These are phyloP conservation scores for Oreochromis aureus DNA, from an alignment of 2,113 vertebrate genomes.

Conservation along the genomic window DNA sequence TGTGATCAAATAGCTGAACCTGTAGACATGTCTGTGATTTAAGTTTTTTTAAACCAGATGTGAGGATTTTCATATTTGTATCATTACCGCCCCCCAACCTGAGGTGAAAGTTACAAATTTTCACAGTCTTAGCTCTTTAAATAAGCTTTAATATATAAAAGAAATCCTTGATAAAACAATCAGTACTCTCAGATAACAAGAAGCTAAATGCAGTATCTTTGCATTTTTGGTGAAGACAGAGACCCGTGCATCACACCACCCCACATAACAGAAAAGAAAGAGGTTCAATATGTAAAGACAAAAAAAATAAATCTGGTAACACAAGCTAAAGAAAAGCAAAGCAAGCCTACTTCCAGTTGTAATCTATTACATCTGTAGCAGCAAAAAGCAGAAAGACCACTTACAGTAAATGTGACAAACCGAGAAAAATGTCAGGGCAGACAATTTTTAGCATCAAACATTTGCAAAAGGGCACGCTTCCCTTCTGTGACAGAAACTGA, in stretches of 20 bases:
- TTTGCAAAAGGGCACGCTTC: background rate
- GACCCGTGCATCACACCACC: constrained; percentile 18
- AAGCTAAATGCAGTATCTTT: constrained; percentile 37
- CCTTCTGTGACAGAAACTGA: background rate
- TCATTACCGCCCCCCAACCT: background rate
- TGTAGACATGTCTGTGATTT: background rate
- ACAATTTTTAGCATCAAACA: constrained; percentile 23
- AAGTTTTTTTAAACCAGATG: background rate
- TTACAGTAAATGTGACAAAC: constrained; percentile 13
- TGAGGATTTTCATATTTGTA: background rate
- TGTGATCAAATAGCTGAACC: background rate
- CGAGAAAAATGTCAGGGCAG: constrained; percentile 9
- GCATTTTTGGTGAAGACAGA: background rate
- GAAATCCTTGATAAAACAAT: constrained; percentile 80
- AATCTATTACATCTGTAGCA: background rate
- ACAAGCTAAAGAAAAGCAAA: constrained; percentile 54
- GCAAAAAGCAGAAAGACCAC: background rate
- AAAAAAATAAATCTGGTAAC: background rate
- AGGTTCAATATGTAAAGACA: constrained; percentile 7
- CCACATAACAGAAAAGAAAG: constrained; percentile 19
- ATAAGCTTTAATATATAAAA: constrained; percentile 94
- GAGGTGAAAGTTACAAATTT: background rate
- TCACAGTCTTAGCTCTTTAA: background rate
- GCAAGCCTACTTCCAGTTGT: constrained; percentile 36
- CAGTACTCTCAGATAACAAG: constrained; percentile 66